These are phyloP conservation scores for Xanthorhoe designata DNA, from an alignment of 2,888 invertebrate species.

Conservation along the genomic window DNA sequence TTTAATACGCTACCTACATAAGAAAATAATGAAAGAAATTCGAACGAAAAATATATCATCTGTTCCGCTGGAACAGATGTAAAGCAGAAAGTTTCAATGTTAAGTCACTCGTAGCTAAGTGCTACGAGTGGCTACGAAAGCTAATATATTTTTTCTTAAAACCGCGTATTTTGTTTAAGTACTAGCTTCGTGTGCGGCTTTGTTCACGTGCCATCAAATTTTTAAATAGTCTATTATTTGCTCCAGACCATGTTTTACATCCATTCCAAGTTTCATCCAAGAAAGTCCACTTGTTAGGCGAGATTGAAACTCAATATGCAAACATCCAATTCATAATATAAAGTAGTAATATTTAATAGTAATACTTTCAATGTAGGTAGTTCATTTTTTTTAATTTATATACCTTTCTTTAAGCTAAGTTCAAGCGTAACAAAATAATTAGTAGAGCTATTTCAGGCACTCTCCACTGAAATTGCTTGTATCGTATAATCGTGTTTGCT, in stretches of 20 bases:
- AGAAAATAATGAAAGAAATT: no score
- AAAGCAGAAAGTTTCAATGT: not conserved
- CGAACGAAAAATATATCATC: no score
- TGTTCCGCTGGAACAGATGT: no score
- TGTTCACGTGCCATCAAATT: not conserved
- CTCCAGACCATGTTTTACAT: not conserved
- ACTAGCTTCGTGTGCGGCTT: not conserved
- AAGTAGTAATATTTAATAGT: no score
- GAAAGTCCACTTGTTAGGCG: no score
- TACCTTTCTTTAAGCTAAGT: no score
- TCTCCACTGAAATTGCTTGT: slow-evolving; percentile 21
- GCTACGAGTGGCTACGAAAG: slow-evolving; percentile 1
- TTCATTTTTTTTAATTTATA: no score
- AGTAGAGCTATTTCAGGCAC: not conserved
- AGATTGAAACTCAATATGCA: no score
- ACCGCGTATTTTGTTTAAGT: no score
- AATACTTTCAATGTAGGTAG: no score
- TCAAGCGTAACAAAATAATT: not conserved
- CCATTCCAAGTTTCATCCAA: not conserved
- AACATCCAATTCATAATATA: no score
- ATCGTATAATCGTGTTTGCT: slow-evolving; percentile 16
- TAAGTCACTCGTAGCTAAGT: not conserved
- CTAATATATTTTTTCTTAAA: not conserved
- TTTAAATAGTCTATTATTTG: not conserved
- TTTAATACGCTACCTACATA: no score